These are phyloP conservation scores for Coecobrya sp. DNA, from an alignment of 2,888 invertebrate species.

Conservation along the genomic window DNA sequence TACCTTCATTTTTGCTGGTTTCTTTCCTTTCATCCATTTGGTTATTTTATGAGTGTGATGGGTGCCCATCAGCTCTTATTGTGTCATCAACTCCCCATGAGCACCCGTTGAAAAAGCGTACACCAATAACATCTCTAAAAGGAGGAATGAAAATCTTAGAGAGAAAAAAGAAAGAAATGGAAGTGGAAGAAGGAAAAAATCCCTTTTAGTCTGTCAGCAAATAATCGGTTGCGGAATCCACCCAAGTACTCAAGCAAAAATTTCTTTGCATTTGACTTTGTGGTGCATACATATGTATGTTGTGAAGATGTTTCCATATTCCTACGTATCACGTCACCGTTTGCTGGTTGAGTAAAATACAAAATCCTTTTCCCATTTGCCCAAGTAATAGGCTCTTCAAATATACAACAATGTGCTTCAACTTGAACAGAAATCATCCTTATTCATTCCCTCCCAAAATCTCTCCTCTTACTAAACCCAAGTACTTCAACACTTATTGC, in stretches of 20 bases:
- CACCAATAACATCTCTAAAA: constrained; percentile 26
- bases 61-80: constrained; percentile 85
- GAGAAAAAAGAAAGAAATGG: constrained; percentile 18
- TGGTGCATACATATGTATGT: neutral
- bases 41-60: constrained; percentile 82
- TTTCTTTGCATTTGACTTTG: neutral
- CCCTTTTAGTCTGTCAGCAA: constrained; percentile 62
- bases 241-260: constrained; percentile 5
- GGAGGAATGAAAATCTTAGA: neutral
- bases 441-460: constrained; percentile 29
- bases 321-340: too few relatives aligned
- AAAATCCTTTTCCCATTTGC: neutral
- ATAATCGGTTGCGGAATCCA: constrained; percentile 27
- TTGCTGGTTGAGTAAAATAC: neutral
- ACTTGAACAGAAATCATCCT: constrained; percentile 29
- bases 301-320: too few relatives aligned
- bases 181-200: constrained; percentile 25
- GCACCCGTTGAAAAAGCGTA: constrained; percentile 61
- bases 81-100: constrained; percentile 86
- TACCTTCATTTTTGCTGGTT: constrained; percentile 23
- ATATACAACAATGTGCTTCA: constrained; percentile 1
- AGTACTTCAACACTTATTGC: neutral
- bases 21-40: constrained; percentile 52
- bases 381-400: neutral
- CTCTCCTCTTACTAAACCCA: neutral